Conservation (phyloP, 2,797 vertebrate genomes). For the Graptemys geographica region DNA sequence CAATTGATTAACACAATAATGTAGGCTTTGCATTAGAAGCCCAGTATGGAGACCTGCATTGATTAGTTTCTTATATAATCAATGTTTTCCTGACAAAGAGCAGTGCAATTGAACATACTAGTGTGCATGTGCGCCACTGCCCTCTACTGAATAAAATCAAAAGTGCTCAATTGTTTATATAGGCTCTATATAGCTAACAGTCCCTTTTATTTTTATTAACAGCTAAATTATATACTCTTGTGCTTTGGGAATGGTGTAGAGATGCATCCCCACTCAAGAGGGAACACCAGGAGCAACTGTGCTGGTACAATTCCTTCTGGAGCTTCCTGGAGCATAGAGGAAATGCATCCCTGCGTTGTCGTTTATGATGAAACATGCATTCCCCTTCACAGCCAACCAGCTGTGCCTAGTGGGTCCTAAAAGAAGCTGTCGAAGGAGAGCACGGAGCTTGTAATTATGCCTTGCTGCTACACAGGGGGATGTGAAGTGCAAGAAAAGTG, state of each 20-base stretch:
- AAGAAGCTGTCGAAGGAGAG: not conserved
- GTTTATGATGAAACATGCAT: not conserved
- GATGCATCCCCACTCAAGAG: not conserved
- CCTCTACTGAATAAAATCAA: not conserved
- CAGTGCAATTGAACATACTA: not conserved
- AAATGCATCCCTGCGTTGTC: not conserved
- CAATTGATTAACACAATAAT: not conserved
- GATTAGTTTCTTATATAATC: not conserved
- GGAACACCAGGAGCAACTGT: not conserved
- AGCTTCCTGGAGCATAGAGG: fast-evolving
- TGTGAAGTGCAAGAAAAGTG: not conserved
- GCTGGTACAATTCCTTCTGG: not conserved
- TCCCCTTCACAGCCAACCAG: not conserved
- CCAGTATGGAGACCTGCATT: not conserved
- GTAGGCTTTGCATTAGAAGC: not conserved
- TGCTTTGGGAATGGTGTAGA: not conserved
- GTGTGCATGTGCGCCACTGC: not conserved
- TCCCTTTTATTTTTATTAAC: not conserved
- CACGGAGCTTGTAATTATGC: not conserved
- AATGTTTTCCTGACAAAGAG: not conserved
- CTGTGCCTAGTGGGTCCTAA: not conserved
- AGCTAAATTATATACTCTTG: not conserved
- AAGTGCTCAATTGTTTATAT: not conserved
- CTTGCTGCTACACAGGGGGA: not conserved
- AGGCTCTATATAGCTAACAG: not conserved